Percentiles rank a stretch among this genome's conserved stretches.
phyloP scores from a whole-genome alignment of 2,888 invertebrate genomes.

The Habroteleia sp. region DNA sequence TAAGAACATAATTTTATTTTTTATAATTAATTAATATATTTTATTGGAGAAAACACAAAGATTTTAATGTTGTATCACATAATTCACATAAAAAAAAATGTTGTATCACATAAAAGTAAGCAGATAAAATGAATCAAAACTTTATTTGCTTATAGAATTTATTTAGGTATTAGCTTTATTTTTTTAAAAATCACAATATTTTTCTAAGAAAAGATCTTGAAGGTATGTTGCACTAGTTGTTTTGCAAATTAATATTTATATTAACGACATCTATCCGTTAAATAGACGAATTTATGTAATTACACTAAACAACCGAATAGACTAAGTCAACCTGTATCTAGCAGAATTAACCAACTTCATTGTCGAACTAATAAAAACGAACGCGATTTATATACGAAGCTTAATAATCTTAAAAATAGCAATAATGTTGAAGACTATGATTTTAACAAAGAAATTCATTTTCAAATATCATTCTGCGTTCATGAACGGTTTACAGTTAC shows the following conservation, averaged over 20 bases:
- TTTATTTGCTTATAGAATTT: no score
- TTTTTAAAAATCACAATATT: no score
- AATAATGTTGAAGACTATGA: slow-evolving; percentile 21
- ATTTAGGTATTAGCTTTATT: no score
- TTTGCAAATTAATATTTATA: slow-evolving; percentile 1
- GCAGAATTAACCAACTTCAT: slow-evolving; percentile 19
- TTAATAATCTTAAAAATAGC: slow-evolving; percentile 10
- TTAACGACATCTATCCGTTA: background rate
- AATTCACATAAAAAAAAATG: no score
- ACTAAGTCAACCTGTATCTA: slow-evolving; percentile 57
- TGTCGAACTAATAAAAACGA: slow-evolving; percentile 8
- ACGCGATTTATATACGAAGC: slow-evolving; percentile 1
- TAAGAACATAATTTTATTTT: no score
- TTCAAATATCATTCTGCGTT: slow-evolving; percentile 32
- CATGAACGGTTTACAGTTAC: slow-evolving; percentile 48
- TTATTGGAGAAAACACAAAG: no score
- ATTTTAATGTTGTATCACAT: no score
- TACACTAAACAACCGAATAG: slow-evolving; percentile 2
- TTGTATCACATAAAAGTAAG: no score
- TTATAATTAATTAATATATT: no score
- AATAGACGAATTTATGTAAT: no score
- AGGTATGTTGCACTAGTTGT: background rate
- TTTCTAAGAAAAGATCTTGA: background rate
- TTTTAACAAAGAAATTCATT: slow-evolving; percentile 37
- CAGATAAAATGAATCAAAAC: no score